phyloP scores from a whole-genome alignment of 2,797 vertebrate genomes.

The Alcedo quadribrachys region DNA sequence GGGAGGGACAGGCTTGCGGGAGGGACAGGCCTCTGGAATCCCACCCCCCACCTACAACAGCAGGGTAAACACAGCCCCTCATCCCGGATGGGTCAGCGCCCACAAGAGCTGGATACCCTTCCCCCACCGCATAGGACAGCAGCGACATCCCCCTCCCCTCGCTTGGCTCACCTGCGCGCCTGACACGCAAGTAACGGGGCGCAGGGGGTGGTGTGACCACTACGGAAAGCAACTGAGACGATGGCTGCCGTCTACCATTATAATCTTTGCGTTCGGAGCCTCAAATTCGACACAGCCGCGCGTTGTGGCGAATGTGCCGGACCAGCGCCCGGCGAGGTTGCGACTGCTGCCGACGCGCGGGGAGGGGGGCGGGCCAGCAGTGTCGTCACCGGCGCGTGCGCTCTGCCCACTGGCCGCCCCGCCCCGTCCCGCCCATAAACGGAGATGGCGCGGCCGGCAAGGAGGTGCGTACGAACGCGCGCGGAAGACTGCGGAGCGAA shows the following conservation, averaged over 20 bases:
- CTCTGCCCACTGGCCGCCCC: too few relatives aligned
- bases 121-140: neutral
- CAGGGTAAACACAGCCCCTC: neutral
- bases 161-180: neutral
- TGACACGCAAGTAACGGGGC: accelerated
- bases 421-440: too few relatives aligned
- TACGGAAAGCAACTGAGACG: accelerated
- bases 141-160: accelerated
- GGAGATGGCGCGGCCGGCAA: neutral
- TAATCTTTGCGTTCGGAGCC: neutral
- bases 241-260: too few relatives aligned
- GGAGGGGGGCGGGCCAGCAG: accelerated
- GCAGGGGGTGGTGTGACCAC: too few relatives aligned
- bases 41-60: neutral
- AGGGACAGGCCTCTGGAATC: neutral
- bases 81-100: neutral
- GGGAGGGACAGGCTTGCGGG: neutral
- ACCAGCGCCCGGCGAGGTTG: too few relatives aligned
- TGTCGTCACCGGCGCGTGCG: accelerated
- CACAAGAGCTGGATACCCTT: too few relatives aligned
- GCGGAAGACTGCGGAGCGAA: too few relatives aligned
- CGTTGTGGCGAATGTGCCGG: neutral
- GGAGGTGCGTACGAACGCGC: neutral
- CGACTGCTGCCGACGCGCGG: too few relatives aligned
- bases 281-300: neutral